Conservation (phyloP, 2,888 invertebrate species). For the Caenorhabditis angaria region DNA sequence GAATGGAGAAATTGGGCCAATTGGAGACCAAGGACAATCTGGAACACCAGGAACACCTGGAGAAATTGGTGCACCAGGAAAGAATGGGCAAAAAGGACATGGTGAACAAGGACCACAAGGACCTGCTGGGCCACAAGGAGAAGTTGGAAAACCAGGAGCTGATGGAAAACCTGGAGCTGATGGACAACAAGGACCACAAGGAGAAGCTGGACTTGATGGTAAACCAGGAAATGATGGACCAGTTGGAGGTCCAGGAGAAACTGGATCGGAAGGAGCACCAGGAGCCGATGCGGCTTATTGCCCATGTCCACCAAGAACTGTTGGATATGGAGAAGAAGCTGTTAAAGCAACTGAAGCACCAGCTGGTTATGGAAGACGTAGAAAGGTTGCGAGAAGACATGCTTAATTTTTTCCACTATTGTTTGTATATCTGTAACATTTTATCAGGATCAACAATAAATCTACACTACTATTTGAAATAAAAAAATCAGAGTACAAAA, state of each 20-base stretch:
- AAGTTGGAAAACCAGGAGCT: constrained; percentile 24
- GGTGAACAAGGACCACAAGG: constrained; percentile 26
- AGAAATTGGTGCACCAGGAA: constrained; percentile 29
- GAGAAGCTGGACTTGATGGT: constrained; percentile 38
- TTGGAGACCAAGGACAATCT: constrained; percentile 36
- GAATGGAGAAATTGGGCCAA: constrained; percentile 18
- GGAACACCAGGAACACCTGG: constrained; percentile 30
- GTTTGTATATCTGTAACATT: not conserved
- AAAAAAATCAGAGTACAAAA: too few relatives aligned
- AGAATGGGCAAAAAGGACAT: constrained; percentile 26
- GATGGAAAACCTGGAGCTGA: constrained; percentile 25
- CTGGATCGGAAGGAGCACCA: constrained; percentile 29
- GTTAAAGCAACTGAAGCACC: not conserved
- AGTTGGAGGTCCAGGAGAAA: constrained; percentile 18
- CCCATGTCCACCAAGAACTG: constrained; percentile 13
- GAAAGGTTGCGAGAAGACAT: not conserved
- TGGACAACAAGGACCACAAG: constrained; percentile 35
- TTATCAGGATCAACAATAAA: constrained; percentile 1
- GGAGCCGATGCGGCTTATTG: constrained; percentile 40
- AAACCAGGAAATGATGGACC: constrained; percentile 28
- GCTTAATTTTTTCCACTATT: not conserved
- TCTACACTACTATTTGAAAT: not conserved
- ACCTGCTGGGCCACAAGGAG: constrained; percentile 29
- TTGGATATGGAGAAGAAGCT: not conserved
- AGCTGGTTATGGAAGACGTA: not conserved